Percentiles rank a stretch among this genome's conserved stretches.
phyloP scores from a whole-genome alignment of 1,140 invertebrate genomes.

The Bombus turneri region DNA sequence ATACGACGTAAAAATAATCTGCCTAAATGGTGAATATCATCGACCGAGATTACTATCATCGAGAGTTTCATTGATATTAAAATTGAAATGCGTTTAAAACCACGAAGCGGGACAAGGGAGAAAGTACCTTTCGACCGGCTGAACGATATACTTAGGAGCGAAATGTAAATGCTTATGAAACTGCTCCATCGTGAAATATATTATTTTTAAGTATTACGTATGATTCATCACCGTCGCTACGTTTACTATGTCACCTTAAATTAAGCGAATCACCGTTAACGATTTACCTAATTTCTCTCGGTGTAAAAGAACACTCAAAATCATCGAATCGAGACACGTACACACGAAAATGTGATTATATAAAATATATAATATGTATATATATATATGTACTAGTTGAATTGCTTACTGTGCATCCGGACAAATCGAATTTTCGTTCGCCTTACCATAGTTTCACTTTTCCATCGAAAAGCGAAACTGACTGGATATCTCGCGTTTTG shows the following conservation, averaged over 20 bases:
- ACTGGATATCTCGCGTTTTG: neutral
- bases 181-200: conserved; percentile 26
- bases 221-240: conserved; percentile 1
- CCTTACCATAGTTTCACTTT: conserved; percentile 27
- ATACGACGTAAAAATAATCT: conserved; percentile 10
- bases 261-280: conserved; percentile 3
- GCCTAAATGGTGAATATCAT: neutral
- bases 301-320: neutral
- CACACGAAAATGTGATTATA: conserved; percentile 37
- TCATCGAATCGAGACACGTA: conserved; percentile 20
- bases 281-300: neutral
- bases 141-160: conserved; percentile 8
- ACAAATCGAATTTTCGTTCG: conserved; percentile 1
- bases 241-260: conserved; percentile 6
- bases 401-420: conserved; percentile 28
- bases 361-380: conserved; percentile 26
- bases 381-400: conserved; percentile 19
- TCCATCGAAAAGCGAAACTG: conserved; percentile 35
- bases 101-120: conserved; percentile 14
- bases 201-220: conserved; percentile 18
- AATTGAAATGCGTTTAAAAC: neutral
- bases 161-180: conserved; percentile 12
- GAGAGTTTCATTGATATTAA: neutral
- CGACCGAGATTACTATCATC: neutral
- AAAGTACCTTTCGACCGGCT: conserved; percentile 21